A percentile compares a stretch with the other conserved stretches of the same genome.
Evolutionary conservation across 64 coral and sea anemone species (phyloP).

Genomic region (Montipora efflorescens): DNA sequence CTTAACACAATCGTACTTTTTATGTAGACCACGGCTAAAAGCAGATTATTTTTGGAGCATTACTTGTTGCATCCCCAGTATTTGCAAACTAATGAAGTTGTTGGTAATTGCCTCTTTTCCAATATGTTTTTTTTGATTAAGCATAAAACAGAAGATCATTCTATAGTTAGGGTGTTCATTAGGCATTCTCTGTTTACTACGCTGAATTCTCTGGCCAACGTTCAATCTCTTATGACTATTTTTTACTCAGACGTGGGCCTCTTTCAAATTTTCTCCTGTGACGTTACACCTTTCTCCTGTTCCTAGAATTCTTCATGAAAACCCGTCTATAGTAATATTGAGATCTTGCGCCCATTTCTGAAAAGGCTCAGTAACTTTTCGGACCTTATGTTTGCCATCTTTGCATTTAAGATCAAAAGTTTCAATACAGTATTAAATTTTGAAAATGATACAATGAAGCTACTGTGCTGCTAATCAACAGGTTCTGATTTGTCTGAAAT

Average conservation of each 20-base stretch:
- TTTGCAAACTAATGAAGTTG: no score
- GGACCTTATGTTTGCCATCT: not conserved
- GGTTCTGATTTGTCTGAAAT: constrained; percentile 11
- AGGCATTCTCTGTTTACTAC: no score
- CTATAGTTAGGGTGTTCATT: no score
- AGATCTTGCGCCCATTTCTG: not conserved
- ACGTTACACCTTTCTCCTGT: no score
- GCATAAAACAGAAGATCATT: no score
- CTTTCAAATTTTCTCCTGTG: not conserved
- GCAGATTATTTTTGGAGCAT: no score
- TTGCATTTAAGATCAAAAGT: not conserved
- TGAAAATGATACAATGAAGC: not conserved
- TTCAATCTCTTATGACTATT: not conserved
- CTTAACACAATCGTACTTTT: no score
- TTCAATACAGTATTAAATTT: not conserved
- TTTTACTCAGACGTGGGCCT: not conserved
- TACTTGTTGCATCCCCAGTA: no score
- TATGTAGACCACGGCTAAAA: no score
- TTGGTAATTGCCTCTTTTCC: no score
- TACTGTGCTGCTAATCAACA: not conserved
- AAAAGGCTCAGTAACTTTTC: constrained; percentile 6
- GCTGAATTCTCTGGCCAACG: not conserved
- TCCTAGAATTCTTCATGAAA: not conserved
- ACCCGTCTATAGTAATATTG: not conserved
- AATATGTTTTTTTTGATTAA: no score